Evolutionary conservation across 1,140 invertebrate genomes (phyloP).

Genomic region (Heliothis virescens): DNA sequence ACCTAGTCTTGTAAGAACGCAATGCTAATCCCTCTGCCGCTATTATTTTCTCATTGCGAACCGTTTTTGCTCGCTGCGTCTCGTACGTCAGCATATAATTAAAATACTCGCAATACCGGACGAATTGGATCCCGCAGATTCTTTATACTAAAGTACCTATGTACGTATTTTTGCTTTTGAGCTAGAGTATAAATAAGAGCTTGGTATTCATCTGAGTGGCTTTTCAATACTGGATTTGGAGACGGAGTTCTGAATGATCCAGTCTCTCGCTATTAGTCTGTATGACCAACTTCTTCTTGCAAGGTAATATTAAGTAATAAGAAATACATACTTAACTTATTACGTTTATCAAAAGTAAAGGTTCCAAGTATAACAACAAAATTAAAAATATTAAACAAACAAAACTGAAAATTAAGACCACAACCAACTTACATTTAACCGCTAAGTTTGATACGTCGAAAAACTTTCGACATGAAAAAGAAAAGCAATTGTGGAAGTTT

Average conservation of each 20-base stretch:
- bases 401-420: slow-evolving; percentile 22
- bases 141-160: slow-evolving; percentile 27
- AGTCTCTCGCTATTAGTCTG: too few relatives aligned
- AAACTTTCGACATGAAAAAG: too few relatives aligned
- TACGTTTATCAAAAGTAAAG: neutral
- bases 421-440: slow-evolving; percentile 22
- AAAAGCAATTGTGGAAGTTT: slow-evolving; percentile 78
- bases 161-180: neutral
- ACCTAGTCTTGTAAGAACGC: slow-evolving; percentile 49
- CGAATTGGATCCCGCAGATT: slow-evolving; percentile 51
- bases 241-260: neutral
- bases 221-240: neutral
- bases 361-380: neutral
- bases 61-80: slow-evolving; percentile 65
- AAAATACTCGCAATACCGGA: slow-evolving; percentile 72
- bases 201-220: neutral
- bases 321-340: too few relatives aligned
- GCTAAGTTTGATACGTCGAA: slow-evolving; percentile 23
- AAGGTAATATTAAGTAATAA: too few relatives aligned
- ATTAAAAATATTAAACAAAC: neutral
- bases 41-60: slow-evolving; percentile 73
- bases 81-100: slow-evolving; percentile 72
- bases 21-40: slow-evolving; percentile 64
- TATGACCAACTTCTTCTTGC: too few relatives aligned
- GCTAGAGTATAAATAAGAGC: neutral